A percentile compares a stretch with the other conserved stretches of the same genome.
phyloP scores from a whole-genome alignment of 2,113 vertebrate species.

The Erythrocebus patas region DNA sequence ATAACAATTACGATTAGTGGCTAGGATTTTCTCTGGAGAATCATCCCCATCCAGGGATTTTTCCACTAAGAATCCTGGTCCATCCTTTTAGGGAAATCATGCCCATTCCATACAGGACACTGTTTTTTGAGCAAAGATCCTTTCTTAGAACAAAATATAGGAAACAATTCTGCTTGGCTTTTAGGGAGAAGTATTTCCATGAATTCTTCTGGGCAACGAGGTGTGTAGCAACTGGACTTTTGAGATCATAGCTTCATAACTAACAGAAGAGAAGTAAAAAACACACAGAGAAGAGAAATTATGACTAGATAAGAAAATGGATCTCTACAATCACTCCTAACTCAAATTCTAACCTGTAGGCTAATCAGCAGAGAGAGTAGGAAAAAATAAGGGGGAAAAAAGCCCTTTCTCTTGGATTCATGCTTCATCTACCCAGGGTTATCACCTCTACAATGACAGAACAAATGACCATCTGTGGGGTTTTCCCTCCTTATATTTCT shows the following conservation, averaged over 20 bases:
- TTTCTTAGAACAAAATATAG: slow-evolving; percentile 7
- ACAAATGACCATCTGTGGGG: background rate
- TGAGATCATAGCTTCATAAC: background rate
- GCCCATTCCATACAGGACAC: background rate
- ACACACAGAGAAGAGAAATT: background rate
- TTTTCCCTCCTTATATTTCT: slow-evolving; percentile 7
- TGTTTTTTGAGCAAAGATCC: background rate
- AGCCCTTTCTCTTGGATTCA: background rate
- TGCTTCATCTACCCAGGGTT: background rate
- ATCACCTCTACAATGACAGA: background rate
- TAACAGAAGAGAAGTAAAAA: slow-evolving; percentile 1
- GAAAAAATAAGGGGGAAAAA: background rate
- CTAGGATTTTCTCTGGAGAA: background rate
- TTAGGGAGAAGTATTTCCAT: background rate
- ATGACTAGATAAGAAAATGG: background rate
- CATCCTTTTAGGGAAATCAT: background rate
- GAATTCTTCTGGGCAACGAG: background rate
- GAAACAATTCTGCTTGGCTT: background rate
- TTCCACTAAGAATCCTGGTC: background rate
- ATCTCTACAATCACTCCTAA: background rate
- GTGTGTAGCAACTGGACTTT: background rate
- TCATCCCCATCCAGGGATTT: background rate
- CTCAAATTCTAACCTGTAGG: background rate
- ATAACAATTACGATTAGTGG: background rate
- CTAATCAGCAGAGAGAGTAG: background rate